These are phyloP conservation scores for Pimephales promelas DNA, from an alignment of 2,113 vertebrate species.

Conservation along the genomic window DNA sequence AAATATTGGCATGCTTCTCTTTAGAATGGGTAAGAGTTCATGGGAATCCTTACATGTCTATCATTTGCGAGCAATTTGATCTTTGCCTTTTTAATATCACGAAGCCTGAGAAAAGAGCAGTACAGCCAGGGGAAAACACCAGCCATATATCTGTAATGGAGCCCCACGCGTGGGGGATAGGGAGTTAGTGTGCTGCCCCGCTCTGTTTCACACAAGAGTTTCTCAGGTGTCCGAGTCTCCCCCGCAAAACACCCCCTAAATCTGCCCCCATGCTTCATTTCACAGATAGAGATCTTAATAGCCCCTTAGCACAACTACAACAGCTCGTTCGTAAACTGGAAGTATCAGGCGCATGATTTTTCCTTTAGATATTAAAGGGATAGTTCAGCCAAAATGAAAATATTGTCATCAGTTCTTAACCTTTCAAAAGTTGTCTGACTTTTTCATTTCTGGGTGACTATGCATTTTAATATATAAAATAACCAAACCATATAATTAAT, in stretches of 20 bases:
- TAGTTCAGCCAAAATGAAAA: background rate
- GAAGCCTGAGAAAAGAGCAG: conserved; percentile 30
- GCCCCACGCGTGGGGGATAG: conserved; percentile 35
- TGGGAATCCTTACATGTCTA: conserved; percentile 41
- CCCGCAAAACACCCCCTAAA: conserved; percentile 15
- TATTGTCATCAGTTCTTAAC: background rate
- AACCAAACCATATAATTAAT: background rate
- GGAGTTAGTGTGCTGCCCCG: background rate
- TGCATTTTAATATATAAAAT: background rate
- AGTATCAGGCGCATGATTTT: background rate
- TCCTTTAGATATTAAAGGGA: background rate
- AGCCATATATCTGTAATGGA: conserved; percentile 57
- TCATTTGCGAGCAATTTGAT: conserved; percentile 44
- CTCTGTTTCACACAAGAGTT: conserved; percentile 38
- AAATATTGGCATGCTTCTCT: conserved; percentile 56
- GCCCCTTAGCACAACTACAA: conserved; percentile 49
- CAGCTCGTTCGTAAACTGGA: conserved; percentile 12
- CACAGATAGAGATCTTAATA: conserved; percentile 52
- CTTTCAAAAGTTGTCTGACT: background rate
- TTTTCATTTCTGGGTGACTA: background rate
- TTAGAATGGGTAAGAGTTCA: conserved; percentile 62
- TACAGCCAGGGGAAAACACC: background rate
- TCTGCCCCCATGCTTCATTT: conserved; percentile 46
- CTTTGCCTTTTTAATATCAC: conserved; percentile 46
- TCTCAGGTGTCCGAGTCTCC: conserved; percentile 54